Evolutionary conservation across 2,113 vertebrate genomes (phyloP), one percentile per base, ranked within the genome.

Genomic region (Gnathonemus echidnorhynchus): DNA sequence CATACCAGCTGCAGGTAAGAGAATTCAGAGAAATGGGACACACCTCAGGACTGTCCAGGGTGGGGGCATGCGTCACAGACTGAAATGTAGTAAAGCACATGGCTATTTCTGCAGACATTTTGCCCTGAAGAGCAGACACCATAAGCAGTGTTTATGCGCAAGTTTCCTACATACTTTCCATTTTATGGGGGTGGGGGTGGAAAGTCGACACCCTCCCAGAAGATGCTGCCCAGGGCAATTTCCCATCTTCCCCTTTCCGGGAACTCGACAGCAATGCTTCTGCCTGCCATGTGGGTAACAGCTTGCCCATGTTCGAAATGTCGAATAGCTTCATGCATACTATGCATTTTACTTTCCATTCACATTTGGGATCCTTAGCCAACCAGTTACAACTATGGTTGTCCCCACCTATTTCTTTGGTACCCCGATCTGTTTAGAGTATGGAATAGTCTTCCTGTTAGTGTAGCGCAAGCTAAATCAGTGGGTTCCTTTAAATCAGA

Each of bases 1-100:
- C 98, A 99, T 91, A 99, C 95, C 88, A 97, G 87, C 94, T 99
- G 90, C 31, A 86, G 48, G 88, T 50, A 88, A 35, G 49, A 21
- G 89, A 49, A 77, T 46, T n/a, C 5, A 3, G 86, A 3, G 39
- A 31, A 9, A 39, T 35, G 27, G 86, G 19, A 24, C 27, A 87
- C 50, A 39, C 15, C 15, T 27, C 50, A 3, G 49, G 49, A 7
- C 48, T 50, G 86, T 17, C 86, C 50, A 5, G 15, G 24, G n/a
- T 50, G 85, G 8, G 11, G 24, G 8, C 7, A n/a, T 15, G n/a
- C 4, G 10, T 48, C 45, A 87, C 86, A 87, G n/a, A 24, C n/a
- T 15, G 27, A 19, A 52, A 49, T 11, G 10, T 10, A 74, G 50
- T 52, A 17, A 3, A 3, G 27, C 11, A 74, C 70, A 39, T 19